Conservation (phyloP, 2,888 invertebrate genomes). For the Amphipoea lucens region DNA sequence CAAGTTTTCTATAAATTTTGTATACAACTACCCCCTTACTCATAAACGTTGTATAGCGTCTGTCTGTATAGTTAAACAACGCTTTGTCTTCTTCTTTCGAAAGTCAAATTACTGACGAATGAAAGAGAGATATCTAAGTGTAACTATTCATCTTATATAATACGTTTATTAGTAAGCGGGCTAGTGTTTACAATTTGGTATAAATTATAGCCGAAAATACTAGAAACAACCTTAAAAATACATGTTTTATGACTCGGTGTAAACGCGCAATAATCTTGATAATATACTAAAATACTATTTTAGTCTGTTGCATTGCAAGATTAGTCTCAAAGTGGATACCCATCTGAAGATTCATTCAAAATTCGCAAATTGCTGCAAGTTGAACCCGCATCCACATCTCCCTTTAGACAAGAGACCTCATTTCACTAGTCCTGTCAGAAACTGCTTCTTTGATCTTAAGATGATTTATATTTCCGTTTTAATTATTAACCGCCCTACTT, state of each 20-base stretch:
- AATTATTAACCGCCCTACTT: slow-evolving; percentile 48
- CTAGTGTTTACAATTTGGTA: background rate
- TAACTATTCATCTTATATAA: too few relatives aligned
- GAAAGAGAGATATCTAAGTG: too few relatives aligned
- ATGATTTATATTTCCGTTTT: slow-evolving; percentile 45
- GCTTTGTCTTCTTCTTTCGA: too few relatives aligned
- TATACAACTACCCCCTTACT: too few relatives aligned
- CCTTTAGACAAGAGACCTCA: background rate
- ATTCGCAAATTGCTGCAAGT: background rate
- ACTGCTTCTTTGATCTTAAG: slow-evolving; percentile 25
- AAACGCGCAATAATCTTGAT: too few relatives aligned
- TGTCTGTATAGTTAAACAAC: too few relatives aligned
- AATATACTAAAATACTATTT: background rate
- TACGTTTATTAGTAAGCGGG: too few relatives aligned
- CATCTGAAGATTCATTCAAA: background rate
- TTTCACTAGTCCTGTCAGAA: slow-evolving; percentile 8
- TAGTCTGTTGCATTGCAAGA: background rate
- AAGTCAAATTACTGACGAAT: too few relatives aligned
- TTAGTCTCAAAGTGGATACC: background rate
- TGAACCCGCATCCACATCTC: background rate
- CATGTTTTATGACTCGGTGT: too few relatives aligned
- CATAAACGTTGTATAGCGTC: too few relatives aligned
- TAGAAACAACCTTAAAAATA: too few relatives aligned
- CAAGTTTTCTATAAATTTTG: background rate
- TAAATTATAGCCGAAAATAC: too few relatives aligned